These are phyloP conservation scores for Eulemur macaco DNA, from an alignment of 2,113 vertebrate genomes.

Conservation along the genomic window DNA sequence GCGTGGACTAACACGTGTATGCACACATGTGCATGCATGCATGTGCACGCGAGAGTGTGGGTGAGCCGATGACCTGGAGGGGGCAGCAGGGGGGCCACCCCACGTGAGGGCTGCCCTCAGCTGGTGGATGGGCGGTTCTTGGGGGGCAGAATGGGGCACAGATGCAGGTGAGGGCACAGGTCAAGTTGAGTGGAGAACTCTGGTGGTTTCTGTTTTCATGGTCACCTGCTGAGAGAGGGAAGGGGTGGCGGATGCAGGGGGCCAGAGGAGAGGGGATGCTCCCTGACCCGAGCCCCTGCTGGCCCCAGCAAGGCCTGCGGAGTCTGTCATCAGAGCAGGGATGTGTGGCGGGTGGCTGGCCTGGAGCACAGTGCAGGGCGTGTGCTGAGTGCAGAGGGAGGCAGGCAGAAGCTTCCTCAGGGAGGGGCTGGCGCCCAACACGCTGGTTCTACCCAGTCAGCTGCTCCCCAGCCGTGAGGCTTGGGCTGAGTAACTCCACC, in stretches of 20 bases:
- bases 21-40: too few relatives aligned
- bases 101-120: neutral
- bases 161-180: too few relatives aligned
- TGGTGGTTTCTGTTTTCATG: neutral
- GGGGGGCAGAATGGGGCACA: neutral
- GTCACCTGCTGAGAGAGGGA: neutral
- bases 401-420: neutral
- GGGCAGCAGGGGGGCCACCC: neutral
- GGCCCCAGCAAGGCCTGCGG: neutral
- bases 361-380: neutral
- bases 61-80: neutral
- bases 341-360: neutral
- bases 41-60: neutral
- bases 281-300: neutral
- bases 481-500: neutral
- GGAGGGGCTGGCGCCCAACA: neutral
- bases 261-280: neutral
- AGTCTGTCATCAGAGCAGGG: neutral
- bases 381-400: too few relatives aligned
- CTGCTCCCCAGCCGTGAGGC: neutral
- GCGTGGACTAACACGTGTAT: neutral
- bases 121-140: neutral
- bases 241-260: fast-evolving
- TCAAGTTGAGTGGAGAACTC: too few relatives aligned
- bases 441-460: neutral